These are phyloP conservation scores for Nymphalis c-album DNA, from an alignment of 2,888 invertebrate species.

Conservation along the genomic window DNA sequence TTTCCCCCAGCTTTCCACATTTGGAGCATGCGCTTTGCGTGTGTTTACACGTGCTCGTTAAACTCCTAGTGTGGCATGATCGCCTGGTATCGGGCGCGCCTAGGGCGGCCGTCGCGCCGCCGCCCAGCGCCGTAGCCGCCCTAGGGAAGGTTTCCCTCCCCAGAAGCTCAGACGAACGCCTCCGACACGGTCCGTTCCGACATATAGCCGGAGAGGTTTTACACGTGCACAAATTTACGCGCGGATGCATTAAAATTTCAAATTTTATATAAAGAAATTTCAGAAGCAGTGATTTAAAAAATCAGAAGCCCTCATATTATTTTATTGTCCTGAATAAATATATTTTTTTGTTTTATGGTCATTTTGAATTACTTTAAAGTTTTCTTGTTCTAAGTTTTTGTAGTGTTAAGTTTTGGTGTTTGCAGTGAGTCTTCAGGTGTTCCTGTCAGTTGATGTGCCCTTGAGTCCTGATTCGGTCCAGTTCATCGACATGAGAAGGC, in stretches of 20 bases:
- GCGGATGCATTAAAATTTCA: slow-evolving; percentile 44
- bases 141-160: slow-evolving; percentile 67
- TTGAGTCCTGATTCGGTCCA: slow-evolving; percentile 48
- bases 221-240: slow-evolving; percentile 64
- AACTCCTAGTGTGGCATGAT: slow-evolving; percentile 59
- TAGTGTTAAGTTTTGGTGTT: slow-evolving; percentile 54
- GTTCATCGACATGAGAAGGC: slow-evolving; percentile 62
- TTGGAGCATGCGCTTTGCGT: slow-evolving; percentile 70
- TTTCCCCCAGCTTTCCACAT: slow-evolving; percentile 69
- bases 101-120: slow-evolving; percentile 79
- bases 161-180: slow-evolving; percentile 72
- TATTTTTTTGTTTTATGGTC: slow-evolving; percentile 6
- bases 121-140: slow-evolving; percentile 64
- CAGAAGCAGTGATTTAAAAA: slow-evolving; percentile 43
- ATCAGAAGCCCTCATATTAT: background rate
- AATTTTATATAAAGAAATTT: slow-evolving; percentile 8
- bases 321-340: background rate
- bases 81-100: slow-evolving; percentile 79
- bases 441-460: slow-evolving; percentile 62
- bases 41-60: slow-evolving; percentile 65
- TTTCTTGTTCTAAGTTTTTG: slow-evolving; percentile 30
- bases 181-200: slow-evolving; percentile 68
- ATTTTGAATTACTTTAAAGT: slow-evolving; percentile 27
- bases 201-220: slow-evolving; percentile 54
- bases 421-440: slow-evolving; percentile 60